phyloP scores from a whole-genome alignment of 2,797 vertebrate species.

The Thaleichthys pacificus region DNA sequence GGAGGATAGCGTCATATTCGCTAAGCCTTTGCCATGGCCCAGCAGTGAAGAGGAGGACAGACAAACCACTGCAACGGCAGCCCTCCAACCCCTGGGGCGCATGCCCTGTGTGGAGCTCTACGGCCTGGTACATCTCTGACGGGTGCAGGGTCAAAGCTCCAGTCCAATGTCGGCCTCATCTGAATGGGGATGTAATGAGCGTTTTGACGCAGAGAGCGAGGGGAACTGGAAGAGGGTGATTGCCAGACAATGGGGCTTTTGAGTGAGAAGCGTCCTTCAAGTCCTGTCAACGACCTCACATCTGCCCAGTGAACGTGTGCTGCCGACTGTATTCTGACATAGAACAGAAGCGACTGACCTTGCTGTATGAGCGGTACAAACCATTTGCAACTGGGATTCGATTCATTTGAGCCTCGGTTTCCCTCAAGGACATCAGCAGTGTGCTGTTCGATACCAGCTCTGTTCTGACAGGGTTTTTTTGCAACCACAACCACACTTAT shows the following conservation, averaged over 20 bases:
- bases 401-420: neutral
- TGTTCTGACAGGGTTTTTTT: constrained; percentile 27
- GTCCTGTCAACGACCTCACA: constrained; percentile 42
- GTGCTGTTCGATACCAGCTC: neutral
- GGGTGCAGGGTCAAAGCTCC: constrained; percentile 50
- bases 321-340: constrained; percentile 47
- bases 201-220: constrained; percentile 36
- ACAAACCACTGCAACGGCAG: constrained; percentile 53
- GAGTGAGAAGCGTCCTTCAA: constrained; percentile 33
- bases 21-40: constrained; percentile 55
- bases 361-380: constrained; percentile 19
- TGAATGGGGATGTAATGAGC: constrained; percentile 33
- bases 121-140: constrained; percentile 47
- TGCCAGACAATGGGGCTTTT: constrained; percentile 47
- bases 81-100: constrained; percentile 44
- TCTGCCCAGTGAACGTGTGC: constrained; percentile 48
- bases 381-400: neutral
- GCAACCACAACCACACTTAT: constrained; percentile 28
- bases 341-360: neutral
- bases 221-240: constrained; percentile 27
- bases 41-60: constrained; percentile 55
- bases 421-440: neutral
- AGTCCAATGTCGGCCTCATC: constrained; percentile 32
- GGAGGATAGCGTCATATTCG: constrained; percentile 69
- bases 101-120: constrained; percentile 54